Evolutionary conservation across 2,113 vertebrate species (phyloP).

Genomic region (Poicephalus meyeri): DNA sequence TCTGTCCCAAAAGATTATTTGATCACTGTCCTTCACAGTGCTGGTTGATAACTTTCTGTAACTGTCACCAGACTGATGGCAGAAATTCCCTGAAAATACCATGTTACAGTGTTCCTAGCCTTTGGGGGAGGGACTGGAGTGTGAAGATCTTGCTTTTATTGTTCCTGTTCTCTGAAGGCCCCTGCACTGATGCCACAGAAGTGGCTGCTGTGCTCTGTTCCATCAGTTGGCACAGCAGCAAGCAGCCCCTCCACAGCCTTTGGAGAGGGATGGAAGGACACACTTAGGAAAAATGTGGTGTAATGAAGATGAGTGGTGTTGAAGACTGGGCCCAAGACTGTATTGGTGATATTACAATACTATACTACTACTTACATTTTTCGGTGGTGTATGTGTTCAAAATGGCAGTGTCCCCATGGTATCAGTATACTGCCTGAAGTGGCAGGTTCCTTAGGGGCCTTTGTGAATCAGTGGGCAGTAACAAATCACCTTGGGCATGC

Average conservation of each 20-base stretch:
- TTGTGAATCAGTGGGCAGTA: background rate
- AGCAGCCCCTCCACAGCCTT: background rate
- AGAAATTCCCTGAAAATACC: background rate
- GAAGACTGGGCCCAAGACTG: background rate
- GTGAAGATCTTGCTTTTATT: background rate
- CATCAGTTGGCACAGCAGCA: background rate
- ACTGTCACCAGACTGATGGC: background rate
- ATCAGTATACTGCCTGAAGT: background rate
- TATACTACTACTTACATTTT: background rate
- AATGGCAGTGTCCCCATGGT: background rate
- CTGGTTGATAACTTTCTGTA: background rate
- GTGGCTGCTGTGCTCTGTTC: background rate
- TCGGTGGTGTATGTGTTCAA: background rate
- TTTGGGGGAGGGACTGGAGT: background rate
- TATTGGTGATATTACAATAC: background rate
- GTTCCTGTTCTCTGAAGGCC: background rate
- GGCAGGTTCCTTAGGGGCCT: background rate
- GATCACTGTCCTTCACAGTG: background rate
- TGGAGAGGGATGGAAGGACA: background rate
- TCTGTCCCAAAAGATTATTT: background rate
- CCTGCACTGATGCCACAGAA: accelerated
- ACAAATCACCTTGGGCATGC: accelerated
- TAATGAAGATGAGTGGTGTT: background rate
- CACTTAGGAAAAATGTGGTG: background rate
- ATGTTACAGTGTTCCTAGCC: background rate